Conservation (phyloP, 2,797 vertebrate genomes). For the Cyclura pinguis region DNA sequence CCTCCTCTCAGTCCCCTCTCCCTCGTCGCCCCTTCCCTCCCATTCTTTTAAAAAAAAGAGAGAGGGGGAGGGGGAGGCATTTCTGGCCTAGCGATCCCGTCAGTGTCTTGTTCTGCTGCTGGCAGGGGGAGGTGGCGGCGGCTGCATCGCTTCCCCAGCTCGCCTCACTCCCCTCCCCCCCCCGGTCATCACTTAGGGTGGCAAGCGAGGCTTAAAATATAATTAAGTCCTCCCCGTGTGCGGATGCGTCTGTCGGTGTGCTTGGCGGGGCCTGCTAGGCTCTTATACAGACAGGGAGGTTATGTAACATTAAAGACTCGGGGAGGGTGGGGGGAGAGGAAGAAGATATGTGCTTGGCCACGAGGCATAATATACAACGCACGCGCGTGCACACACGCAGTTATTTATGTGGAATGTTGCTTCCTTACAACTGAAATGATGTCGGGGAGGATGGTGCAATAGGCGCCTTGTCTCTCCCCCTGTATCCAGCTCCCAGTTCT, state of each 20-base stretch:
- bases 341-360: slow-evolving; percentile 23
- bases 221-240: neutral
- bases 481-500: too few species aligned
- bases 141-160: slow-evolving; percentile 26
- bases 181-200: neutral
- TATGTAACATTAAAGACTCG: slow-evolving; percentile 55
- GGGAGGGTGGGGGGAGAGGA: neutral
- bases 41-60: neutral
- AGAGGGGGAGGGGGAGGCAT: slow-evolving; percentile 26
- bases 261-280: slow-evolving; percentile 27
- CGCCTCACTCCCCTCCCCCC: neutral
- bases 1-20: neutral
- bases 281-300: slow-evolving; percentile 27
- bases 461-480: slow-evolving; percentile 23
- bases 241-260: neutral
- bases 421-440: neutral
- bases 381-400: neutral
- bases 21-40: neutral
- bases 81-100: slow-evolving; percentile 68
- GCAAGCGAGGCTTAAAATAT: neutral
- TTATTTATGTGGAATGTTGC: neutral
- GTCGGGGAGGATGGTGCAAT: neutral
- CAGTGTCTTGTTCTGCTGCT: slow-evolving; percentile 7
- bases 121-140: neutral
- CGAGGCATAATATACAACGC: slow-evolving; percentile 8